Percentiles rank a stretch among this genome's conserved stretches.
Evolutionary conservation across 2,113 vertebrate genomes (phyloP).

Genomic region (Danionella cerebrum): DNA sequence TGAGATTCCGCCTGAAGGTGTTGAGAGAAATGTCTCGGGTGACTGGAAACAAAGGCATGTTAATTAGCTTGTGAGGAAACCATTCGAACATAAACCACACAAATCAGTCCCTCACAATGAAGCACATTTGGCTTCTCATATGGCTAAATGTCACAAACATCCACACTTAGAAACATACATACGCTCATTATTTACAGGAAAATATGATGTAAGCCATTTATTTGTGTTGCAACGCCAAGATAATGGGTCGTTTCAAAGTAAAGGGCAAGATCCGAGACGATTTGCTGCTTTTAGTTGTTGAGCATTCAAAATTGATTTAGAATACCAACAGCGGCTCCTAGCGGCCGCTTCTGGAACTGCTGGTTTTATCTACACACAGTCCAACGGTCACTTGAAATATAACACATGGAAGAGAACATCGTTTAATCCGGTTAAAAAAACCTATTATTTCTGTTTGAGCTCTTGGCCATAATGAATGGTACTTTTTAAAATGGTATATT

Average conservation of each 20-base stretch:
- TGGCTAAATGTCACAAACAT: background rate
- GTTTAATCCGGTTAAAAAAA: too few relatives aligned
- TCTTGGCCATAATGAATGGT: too few relatives aligned
- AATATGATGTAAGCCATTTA: slow-evolving; percentile 14
- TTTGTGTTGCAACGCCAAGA: background rate
- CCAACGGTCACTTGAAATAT: too few relatives aligned
- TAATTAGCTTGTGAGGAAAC: slow-evolving; percentile 45
- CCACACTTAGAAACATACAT: background rate
- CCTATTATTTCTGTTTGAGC: too few relatives aligned
- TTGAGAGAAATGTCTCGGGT: background rate
- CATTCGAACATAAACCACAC: slow-evolving; percentile 10
- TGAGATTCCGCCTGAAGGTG: slow-evolving; percentile 22
- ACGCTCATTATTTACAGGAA: background rate
- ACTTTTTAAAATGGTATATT: too few relatives aligned
- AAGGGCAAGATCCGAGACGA: background rate
- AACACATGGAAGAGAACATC: too few relatives aligned
- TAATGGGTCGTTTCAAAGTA: slow-evolving; percentile 3
- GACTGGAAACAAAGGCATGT: slow-evolving; percentile 27
- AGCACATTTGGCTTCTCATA: slow-evolving; percentile 4
- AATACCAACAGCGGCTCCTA: slow-evolving; percentile 57
- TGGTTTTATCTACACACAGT: background rate
- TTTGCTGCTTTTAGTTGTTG: background rate
- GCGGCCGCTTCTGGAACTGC: slow-evolving; percentile 22
- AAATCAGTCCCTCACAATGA: slow-evolving; percentile 18
- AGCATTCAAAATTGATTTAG: background rate